phyloP scores from a whole-genome alignment of 1,140 invertebrate genomes.

The Callitettix versicolor region DNA sequence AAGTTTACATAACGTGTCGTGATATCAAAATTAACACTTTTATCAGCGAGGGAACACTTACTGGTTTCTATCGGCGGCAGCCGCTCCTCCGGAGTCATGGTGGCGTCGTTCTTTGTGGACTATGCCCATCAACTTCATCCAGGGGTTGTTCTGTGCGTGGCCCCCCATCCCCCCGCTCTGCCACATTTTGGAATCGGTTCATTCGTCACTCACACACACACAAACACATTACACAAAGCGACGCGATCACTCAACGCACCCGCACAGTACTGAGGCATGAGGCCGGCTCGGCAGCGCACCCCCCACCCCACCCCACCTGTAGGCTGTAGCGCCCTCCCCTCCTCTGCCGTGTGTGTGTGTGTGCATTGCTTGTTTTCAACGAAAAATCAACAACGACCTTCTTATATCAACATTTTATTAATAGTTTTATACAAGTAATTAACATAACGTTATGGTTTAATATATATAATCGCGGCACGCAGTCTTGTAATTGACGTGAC shows the following conservation, averaged over 20 bases:
- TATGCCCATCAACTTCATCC: slow-evolving; percentile 73
- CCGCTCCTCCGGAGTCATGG: slow-evolving; percentile 20
- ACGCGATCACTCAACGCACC: not conserved
- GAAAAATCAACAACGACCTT: too few species aligned
- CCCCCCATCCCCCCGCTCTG: slow-evolving; percentile 64
- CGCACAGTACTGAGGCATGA: not conserved
- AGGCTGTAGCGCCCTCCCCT: not conserved
- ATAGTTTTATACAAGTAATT: too few species aligned
- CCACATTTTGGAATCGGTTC: slow-evolving; percentile 46
- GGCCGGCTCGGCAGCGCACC: not conserved
- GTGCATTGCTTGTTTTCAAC: too few species aligned
- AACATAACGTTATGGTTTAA: too few species aligned
- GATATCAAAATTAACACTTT: too few species aligned
- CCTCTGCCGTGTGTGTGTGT: too few species aligned
- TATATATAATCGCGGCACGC: too few species aligned
- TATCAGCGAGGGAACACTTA: slow-evolving; percentile 12
- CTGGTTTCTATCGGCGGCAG: slow-evolving; percentile 22
- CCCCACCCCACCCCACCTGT: not conserved
- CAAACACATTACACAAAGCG: not conserved
- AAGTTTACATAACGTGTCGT: not conserved
- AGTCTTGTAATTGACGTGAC: too few species aligned
- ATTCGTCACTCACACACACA: slow-evolving; percentile 11
- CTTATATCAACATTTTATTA: too few species aligned
- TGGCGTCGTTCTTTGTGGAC: slow-evolving; percentile 57
- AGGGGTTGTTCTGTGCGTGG: slow-evolving; percentile 66